Percentiles rank a stretch among this genome's conserved stretches.
These are phyloP conservation scores for Ametastegia equiseti DNA, from an alignment of 2,888 invertebrate species.

Conservation along the genomic window DNA sequence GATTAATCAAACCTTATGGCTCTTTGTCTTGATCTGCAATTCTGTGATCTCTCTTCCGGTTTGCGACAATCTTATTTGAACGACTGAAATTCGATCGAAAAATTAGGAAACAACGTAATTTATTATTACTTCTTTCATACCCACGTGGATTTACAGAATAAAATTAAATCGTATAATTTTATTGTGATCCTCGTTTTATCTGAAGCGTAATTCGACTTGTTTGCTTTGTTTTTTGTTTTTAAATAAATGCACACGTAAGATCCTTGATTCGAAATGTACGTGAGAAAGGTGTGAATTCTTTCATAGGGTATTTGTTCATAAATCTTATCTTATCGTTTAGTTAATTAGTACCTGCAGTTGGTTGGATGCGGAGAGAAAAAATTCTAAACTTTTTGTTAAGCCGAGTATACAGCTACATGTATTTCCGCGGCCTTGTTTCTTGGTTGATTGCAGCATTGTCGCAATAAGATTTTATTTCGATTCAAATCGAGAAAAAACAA, in stretches of 20 bases:
- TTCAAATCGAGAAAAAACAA: not conserved
- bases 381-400: slow-evolving; percentile 14
- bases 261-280: no score
- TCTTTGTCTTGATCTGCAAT: not conserved
- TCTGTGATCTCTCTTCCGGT: not conserved
- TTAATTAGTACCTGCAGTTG: not conserved
- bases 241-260: no score
- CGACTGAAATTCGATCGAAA: not conserved
- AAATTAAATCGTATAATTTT: no score
- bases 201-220: no score
- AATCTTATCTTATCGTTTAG: not conserved
- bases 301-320: no score
- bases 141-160: no score
- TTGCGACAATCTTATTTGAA: not conserved
- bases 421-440: slow-evolving; percentile 25
- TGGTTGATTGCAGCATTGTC: not conserved
- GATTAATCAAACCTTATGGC: slow-evolving; percentile 15
- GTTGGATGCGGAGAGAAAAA: not conserved
- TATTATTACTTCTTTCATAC: no score
- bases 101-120: not conserved
- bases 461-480: not conserved
- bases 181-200: no score
- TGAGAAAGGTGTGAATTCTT: no score
- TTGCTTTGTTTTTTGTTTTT: no score
- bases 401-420: not conserved